These are phyloP conservation scores for Nicator chloris DNA, from an alignment of 2,113 vertebrate genomes.

Conservation along the genomic window DNA sequence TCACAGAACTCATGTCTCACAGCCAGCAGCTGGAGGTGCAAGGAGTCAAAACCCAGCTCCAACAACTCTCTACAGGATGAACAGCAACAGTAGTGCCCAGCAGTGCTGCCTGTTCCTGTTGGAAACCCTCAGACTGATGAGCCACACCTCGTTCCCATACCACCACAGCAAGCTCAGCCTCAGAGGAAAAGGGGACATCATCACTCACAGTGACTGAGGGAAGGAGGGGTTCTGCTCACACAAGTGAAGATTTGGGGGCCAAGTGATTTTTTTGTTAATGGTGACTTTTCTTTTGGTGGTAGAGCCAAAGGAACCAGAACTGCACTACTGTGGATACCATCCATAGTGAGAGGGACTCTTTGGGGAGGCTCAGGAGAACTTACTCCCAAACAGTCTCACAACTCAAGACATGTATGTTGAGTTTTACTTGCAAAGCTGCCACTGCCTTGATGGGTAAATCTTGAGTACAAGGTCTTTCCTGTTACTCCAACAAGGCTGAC, in stretches of 20 bases:
- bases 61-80: neutral
- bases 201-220: neutral
- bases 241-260: neutral
- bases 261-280: neutral
- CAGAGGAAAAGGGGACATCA: neutral
- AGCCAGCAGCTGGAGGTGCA: neutral
- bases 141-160: fast-evolving
- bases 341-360: neutral
- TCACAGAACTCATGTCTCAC: neutral
- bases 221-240: neutral
- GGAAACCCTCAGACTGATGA: neutral
- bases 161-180: neutral
- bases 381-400: neutral
- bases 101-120: neutral
- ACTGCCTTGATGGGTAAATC: neutral
- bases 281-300: neutral
- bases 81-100: neutral
- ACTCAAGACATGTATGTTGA: neutral
- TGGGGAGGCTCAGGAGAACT: neutral
- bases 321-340: neutral
- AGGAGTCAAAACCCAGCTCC: neutral
- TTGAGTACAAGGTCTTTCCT: neutral
- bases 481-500: neutral
- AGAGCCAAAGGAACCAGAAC: neutral
- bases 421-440: neutral